Evolutionary conservation across 2,797 vertebrate species (phyloP), one percentile per base, ranked within the genome.

Genomic region (Podarcis siculus): DNA sequence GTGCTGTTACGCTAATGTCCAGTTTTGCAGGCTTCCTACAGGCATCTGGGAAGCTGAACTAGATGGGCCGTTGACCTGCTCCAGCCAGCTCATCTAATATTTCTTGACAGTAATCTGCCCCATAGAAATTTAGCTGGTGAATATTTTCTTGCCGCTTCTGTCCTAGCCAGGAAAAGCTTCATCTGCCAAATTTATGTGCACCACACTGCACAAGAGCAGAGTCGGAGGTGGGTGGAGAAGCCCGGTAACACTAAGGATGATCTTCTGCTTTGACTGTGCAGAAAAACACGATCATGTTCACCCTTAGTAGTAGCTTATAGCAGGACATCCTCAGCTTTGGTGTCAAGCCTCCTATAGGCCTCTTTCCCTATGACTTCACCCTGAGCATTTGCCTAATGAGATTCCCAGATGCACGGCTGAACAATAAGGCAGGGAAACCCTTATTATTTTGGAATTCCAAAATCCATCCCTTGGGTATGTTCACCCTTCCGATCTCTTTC

Each of bases 381-480:
- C 67, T 39, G 58, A 79, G 0, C 0, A 4, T 0, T 72, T 88
- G 87, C 88, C 92, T 95, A 94, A 96, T 95, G 94, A 95, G 90
- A 86, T 95, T 95, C 93, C 83, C 95, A 95, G 92, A 92, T 89
- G 92, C 2, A 0, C n/a, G 89, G 83, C 83, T 89, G 94, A 90
- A 95, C 95, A 96, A 95, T 96, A 89, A 49, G 13, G 89, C 90
- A 93, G 95, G 95, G 94, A 95, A 95, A 89, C 94, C 94, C 93
- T 92, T 94, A 91, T 81, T 89, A 90, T 94, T 87, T 88, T 69
- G 83, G 2, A 0, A 76, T 66, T 92, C 93, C 87, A 8, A 1
- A 82, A 90, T 1, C 0, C 76, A 84, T 92, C 89, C 91, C 89
- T 78, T 19, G 93, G 90, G 91, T 88, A 88, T 23, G 8, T 88